phyloP scores from a whole-genome alignment of 2,113 vertebrate genomes.

The Sardina pilchardus region DNA sequence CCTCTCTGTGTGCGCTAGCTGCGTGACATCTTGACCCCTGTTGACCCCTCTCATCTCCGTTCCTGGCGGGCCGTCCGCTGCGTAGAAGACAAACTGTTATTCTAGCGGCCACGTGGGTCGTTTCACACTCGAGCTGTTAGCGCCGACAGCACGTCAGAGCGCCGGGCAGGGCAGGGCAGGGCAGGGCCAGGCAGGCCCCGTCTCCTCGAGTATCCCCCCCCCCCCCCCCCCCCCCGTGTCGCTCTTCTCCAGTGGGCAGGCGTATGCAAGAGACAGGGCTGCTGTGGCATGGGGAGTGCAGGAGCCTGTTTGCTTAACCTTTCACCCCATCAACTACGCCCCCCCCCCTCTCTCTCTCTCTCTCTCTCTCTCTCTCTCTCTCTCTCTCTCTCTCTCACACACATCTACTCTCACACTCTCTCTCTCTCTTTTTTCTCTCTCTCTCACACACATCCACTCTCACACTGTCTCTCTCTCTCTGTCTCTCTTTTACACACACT shows the following conservation, averaged over 20 bases:
- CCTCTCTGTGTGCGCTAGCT: background rate
- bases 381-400: background rate
- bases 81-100: conserved; percentile 40
- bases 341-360: conserved; percentile 16
- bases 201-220: background rate
- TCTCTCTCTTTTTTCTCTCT: background rate
- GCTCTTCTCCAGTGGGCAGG: background rate
- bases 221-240: background rate
- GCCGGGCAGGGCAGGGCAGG: too few relatives aligned
- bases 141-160: background rate
- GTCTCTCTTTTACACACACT: background rate
- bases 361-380: background rate
- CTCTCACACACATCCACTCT: too few relatives aligned
- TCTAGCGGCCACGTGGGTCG: conserved; percentile 25
- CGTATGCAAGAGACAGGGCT: background rate
- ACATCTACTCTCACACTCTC: background rate
- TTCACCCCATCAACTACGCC: background rate
- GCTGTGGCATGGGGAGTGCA: background rate
- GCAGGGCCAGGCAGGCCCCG: too few relatives aligned
- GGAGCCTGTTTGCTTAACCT: conserved; percentile 50
- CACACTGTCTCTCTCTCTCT: background rate
- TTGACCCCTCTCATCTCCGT: background rate
- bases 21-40: background rate
- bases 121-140: conserved; percentile 23
- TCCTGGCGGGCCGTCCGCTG: conserved; percentile 5